Percentiles rank a stretch among this genome's conserved stretches.
These are phyloP conservation scores for Squalus acanthias DNA, from an alignment of 2,797 vertebrate genomes.

Conservation along the genomic window DNA sequence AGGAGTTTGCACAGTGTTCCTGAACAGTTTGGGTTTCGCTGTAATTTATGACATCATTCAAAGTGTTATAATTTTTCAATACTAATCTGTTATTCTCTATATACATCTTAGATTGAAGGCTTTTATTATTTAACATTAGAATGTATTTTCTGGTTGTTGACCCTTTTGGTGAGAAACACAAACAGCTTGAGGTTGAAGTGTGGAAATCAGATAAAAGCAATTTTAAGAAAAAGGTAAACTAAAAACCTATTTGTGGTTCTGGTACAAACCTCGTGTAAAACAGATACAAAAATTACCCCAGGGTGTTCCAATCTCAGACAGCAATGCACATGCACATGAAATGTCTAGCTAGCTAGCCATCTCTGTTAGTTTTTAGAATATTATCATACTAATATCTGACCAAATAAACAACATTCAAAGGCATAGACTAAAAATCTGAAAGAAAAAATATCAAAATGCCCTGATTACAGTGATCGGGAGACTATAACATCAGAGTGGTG, in stretches of 20 bases:
- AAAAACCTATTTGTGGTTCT: background rate
- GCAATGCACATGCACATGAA: background rate
- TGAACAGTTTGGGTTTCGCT: background rate
- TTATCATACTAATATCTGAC: background rate
- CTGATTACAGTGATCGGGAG: background rate
- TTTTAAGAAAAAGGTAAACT: background rate
- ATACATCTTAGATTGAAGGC: background rate
- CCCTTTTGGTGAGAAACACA: background rate
- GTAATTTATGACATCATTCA: background rate
- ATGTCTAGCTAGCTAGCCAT: background rate
- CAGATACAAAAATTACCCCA: background rate
- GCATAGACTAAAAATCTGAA: background rate
- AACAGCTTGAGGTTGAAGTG: background rate
- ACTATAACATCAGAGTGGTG: background rate
- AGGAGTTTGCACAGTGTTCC: background rate
- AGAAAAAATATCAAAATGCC: background rate
- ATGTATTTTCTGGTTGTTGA: background rate
- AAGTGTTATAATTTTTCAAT: background rate
- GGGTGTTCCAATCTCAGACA: background rate
- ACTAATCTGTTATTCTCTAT: background rate
- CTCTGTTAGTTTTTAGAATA: background rate
- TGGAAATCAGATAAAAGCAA: background rate
- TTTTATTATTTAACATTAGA: background rate
- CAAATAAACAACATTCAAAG: background rate
- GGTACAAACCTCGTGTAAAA: background rate